Percentiles rank a stretch among this genome's conserved stretches.
phyloP scores from a whole-genome alignment of 2,797 vertebrate genomes.

The Gymnoscopelus microlampas region DNA sequence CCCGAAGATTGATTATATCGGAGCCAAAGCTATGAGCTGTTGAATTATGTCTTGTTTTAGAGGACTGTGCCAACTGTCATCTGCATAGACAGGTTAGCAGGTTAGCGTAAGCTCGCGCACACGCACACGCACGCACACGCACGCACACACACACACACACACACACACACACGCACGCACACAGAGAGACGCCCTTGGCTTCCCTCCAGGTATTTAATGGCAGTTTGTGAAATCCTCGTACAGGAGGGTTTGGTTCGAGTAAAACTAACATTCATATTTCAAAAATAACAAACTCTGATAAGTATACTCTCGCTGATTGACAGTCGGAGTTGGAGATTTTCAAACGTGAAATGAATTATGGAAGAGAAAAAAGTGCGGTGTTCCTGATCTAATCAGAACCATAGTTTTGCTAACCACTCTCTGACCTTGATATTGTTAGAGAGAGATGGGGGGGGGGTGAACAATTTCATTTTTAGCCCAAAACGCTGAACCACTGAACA shows the following conservation, averaged over 20 bases:
- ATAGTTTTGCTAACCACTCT: slow-evolving; percentile 50
- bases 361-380: slow-evolving; percentile 28
- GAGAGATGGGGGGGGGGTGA: slow-evolving; percentile 22
- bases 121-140: background rate
- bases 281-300: slow-evolving; percentile 52
- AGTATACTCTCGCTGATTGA: slow-evolving; percentile 43
- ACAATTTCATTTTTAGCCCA: slow-evolving; percentile 29
- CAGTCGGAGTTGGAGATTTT: slow-evolving; percentile 40
- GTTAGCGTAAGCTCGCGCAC: slow-evolving; percentile 19
- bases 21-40: slow-evolving; percentile 61
- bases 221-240: slow-evolving; percentile 37
- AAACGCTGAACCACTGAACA: slow-evolving; percentile 28
- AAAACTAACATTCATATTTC: slow-evolving; percentile 51
- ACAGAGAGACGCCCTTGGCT: background rate
- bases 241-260: slow-evolving; percentile 28
- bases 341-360: slow-evolving; percentile 42
- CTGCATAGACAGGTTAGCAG: slow-evolving; percentile 52
- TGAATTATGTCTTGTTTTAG: slow-evolving; percentile 69
- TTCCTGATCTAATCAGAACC: slow-evolving; percentile 51
- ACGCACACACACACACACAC: background rate
- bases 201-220: slow-evolving; percentile 12
- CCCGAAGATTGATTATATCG: slow-evolving; percentile 66
- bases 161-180: slow-evolving; percentile 15
- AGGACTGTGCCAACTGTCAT: slow-evolving; percentile 61
- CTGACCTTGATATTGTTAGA: slow-evolving; percentile 49